Base-by-base conservation (phyloP, 2,113 vertebrate species). In the Sylvietta virens region DNA sequence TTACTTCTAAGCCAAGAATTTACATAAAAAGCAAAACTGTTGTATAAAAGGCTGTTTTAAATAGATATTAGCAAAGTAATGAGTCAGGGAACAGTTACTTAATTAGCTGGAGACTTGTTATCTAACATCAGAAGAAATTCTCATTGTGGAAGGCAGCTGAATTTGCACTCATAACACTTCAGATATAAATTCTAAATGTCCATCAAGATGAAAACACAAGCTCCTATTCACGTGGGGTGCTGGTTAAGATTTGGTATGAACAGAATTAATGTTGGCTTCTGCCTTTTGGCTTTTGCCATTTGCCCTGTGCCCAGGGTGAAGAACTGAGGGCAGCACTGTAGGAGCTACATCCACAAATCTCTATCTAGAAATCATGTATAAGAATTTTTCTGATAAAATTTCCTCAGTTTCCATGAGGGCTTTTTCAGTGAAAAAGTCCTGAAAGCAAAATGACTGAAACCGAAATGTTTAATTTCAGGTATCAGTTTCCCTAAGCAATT, bases 51-150 rank as follows among this genome's bases (percentile, higher is more conserved):
- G 47, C 54, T 91, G 39, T 90, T 90, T 88, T 67, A 93, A 95
- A 92, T 93, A 94, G 87, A 58, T 33, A 86, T 61, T 74, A 86
- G 18, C 64, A 60, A 66, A 86, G 19, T 66, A 96, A 83, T 77
- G 91, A 94, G 57, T 95, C 93, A 94, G 83, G 39, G 48, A 94
- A 78, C 74, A 54, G 86, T 95, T 93, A 95, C 74, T 83, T 84
- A 95, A 94, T 87, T 88, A 80, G 39, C 35, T 64, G 62, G 78
- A 77, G 77, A 71, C 39, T 90, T 67, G 85, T 94, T 97, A 90
- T 42, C 37, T 87, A 82, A 93, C 61, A 44, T 44, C 14, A 44
- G 86, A 81, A 88, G 42, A 87, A 81, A 90, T 69, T 71, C 39
- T 90, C 9, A 5, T 11, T 71, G 66, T n/a, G 62, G 26, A 88